phyloP scores from a whole-genome alignment of 2,888 invertebrate genomes.

The Sycophila texana region DNA sequence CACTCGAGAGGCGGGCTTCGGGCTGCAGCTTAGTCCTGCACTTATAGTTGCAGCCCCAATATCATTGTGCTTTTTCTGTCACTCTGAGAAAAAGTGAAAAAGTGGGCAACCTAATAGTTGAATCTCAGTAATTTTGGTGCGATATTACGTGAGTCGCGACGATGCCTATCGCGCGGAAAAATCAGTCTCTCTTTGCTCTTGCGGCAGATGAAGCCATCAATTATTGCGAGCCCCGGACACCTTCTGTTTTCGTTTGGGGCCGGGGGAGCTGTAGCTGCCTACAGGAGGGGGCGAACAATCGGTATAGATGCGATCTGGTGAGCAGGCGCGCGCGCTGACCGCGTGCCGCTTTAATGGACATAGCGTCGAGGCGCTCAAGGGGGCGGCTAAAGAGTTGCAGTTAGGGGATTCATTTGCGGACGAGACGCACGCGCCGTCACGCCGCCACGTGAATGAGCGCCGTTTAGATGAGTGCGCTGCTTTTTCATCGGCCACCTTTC shows the following conservation, averaged over 20 bases:
- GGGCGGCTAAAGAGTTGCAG: slow-evolving; percentile 29
- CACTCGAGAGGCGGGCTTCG: too few species aligned
- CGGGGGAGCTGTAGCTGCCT: slow-evolving; percentile 9
- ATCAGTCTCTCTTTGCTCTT: too few species aligned
- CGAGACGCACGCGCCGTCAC: background rate
- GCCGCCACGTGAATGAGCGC: background rate
- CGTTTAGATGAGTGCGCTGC: too few species aligned
- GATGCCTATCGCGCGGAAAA: too few species aligned
- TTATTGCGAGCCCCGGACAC: slow-evolving; percentile 19
- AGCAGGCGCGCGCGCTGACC: slow-evolving; percentile 6
- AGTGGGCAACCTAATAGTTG: too few species aligned
- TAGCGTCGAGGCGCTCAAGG: too few species aligned
- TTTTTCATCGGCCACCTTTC: background rate
- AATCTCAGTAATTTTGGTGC: too few species aligned
- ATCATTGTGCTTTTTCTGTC: too few species aligned
- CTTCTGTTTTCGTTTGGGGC: slow-evolving; percentile 14
- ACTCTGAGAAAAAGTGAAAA: too few species aligned
- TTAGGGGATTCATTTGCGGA: background rate
- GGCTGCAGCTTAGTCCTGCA: too few species aligned
- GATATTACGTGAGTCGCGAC: too few species aligned
- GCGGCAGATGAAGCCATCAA: slow-evolving; percentile 37
- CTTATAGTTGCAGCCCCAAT: too few species aligned
- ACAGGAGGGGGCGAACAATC: background rate
- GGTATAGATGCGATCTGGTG: slow-evolving; percentile 31
- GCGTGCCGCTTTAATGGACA: background rate